phyloP scores from a whole-genome alignment of 2,888 invertebrate species.

The Macrosiphum euphorbiae region DNA sequence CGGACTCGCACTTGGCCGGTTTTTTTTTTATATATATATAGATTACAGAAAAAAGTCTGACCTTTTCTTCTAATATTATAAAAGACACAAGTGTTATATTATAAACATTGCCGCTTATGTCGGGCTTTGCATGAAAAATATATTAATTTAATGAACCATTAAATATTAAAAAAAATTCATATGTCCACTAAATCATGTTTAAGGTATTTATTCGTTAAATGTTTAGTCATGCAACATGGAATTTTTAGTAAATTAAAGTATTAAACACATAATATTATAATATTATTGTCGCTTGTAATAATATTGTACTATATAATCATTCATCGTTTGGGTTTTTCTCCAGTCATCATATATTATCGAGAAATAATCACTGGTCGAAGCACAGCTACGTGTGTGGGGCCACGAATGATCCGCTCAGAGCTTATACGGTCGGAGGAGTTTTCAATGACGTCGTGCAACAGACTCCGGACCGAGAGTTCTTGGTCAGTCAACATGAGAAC shows the following conservation, averaged over 20 bases:
- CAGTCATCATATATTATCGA: neutral
- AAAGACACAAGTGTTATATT: no score
- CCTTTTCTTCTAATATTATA: no score
- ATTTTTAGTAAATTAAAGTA: no score
- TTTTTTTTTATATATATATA: no score
- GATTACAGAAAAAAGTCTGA: no score
- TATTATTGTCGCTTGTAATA: neutral
- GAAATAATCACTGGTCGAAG: constrained; percentile 42
- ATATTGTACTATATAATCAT: neutral
- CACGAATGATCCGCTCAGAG: neutral
- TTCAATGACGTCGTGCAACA: constrained; percentile 30
- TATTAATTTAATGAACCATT: no score
- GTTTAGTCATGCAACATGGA: neutral
- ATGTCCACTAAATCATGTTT: no score
- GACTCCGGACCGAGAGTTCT: constrained; percentile 23
- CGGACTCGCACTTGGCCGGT: no score
- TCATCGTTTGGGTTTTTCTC: neutral
- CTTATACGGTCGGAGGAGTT: constrained; percentile 26
- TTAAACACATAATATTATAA: no score
- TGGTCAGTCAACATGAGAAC: constrained; percentile 53
- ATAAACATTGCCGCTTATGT: no score
- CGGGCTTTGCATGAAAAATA: no score
- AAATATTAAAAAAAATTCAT: no score
- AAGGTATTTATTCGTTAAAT: neutral
- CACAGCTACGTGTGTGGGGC: constrained; percentile 7